Evolutionary conservation across 2,888 invertebrate species (phyloP).

Genomic region (Pseudococcus longispinus): DNA sequence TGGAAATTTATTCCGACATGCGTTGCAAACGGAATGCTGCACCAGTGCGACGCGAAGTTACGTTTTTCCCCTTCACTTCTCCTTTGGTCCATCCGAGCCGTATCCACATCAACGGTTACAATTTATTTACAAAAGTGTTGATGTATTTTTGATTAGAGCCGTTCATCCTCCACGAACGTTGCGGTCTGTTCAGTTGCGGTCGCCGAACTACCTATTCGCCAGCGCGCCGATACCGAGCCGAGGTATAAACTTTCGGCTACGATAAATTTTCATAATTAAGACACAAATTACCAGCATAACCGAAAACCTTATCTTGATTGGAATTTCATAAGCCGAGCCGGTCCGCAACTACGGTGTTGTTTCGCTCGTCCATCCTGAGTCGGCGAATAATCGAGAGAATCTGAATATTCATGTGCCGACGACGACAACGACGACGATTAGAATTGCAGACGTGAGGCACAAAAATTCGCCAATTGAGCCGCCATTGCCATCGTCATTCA

Average conservation of each 20-base stretch:
- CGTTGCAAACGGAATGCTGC: conserved; percentile 1
- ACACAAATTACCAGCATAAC: background rate
- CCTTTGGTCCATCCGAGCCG: background rate
- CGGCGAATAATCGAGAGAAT: background rate
- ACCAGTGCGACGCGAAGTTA: background rate
- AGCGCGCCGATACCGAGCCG: background rate
- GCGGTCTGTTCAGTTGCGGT: background rate
- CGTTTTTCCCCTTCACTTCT: background rate
- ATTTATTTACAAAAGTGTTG: conserved; percentile 6
- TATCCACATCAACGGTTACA: background rate
- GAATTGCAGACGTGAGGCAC: background rate
- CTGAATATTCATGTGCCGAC: background rate
- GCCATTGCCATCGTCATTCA: background rate
- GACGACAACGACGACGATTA: background rate
- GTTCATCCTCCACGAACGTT: background rate
- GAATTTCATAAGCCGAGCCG: background rate
- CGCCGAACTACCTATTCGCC: background rate
- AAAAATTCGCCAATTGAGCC: background rate
- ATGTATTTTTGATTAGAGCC: conserved; percentile 19
- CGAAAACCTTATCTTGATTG: background rate
- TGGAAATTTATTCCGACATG: conserved; percentile 21
- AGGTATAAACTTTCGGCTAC: background rate
- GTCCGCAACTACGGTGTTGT: background rate
- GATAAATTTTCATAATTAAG: conserved; percentile 31
- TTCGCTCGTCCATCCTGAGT: background rate